Evolutionary conservation across 2,888 invertebrate genomes (phyloP).

Genomic region (Patella pellucida): DNA sequence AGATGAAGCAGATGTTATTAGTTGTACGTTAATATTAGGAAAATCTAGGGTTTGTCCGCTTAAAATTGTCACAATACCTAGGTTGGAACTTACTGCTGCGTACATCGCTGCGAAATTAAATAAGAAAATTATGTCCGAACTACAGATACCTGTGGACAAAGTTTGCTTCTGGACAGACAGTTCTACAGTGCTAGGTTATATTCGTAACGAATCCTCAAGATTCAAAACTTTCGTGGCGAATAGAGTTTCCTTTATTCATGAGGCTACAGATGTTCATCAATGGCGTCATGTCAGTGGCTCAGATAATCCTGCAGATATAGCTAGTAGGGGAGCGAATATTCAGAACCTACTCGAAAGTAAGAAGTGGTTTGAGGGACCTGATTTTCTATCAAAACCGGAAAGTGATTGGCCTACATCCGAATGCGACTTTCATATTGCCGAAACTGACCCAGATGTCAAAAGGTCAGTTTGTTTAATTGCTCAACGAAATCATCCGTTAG

Average conservation of each 20-base stretch:
- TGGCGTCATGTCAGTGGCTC: constrained; percentile 26
- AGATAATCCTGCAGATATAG: constrained; percentile 29
- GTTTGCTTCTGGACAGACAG: constrained; percentile 33
- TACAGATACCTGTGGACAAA: constrained; percentile 25
- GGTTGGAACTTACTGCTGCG: constrained; percentile 26
- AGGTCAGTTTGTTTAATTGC: background rate
- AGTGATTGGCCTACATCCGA: background rate
- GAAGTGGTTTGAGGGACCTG: constrained; percentile 9
- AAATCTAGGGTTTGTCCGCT: constrained; percentile 32
- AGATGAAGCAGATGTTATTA: constrained; percentile 17
- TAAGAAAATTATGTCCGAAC: constrained; percentile 22
- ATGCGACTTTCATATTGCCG: background rate
- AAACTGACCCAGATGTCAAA: background rate
- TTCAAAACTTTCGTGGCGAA: constrained; percentile 33
- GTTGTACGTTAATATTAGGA: constrained; percentile 20
- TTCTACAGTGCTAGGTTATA: constrained; percentile 28
- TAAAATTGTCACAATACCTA: constrained; percentile 26
- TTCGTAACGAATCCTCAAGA: constrained; percentile 22
- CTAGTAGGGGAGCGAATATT: constrained; percentile 20
- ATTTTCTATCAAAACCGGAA: background rate
- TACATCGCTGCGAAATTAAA: constrained; percentile 25
- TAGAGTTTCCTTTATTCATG: constrained; percentile 18
- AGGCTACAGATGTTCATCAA: background rate
- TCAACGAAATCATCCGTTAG: background rate
- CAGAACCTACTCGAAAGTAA: background rate